Evolutionary conservation across 2,113 vertebrate genomes (phyloP).

Genomic region (Cariama cristata): DNA sequence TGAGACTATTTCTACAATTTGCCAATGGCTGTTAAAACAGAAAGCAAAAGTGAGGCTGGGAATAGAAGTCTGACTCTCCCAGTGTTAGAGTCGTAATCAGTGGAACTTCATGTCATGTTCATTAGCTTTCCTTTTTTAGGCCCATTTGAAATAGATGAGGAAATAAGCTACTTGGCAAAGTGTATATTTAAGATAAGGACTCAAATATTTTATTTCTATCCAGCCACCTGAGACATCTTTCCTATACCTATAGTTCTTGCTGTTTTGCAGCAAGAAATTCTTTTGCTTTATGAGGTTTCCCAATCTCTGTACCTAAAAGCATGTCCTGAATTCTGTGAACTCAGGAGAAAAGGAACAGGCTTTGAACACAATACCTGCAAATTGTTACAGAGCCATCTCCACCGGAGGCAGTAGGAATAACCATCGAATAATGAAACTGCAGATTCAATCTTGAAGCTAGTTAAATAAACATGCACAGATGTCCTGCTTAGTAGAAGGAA

Average conservation of each 20-base stretch:
- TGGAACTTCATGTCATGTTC: background rate
- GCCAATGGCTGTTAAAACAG: background rate
- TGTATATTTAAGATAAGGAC: background rate
- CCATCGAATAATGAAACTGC: background rate
- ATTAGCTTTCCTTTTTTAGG: background rate
- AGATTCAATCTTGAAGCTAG: background rate
- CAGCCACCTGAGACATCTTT: background rate
- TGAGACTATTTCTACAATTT: background rate
- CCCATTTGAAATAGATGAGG: background rate
- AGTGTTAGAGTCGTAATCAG: background rate
- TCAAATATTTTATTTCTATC: background rate
- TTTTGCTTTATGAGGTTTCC: background rate
- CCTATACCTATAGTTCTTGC: background rate
- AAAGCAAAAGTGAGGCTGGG: background rate
- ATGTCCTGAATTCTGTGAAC: background rate
- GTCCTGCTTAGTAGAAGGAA: background rate
- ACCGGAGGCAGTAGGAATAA: background rate
- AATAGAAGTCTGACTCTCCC: background rate
- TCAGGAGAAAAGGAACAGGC: background rate
- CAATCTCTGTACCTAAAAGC: background rate
- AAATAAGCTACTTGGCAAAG: background rate
- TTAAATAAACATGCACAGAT: conserved; percentile 36
- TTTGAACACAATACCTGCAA: background rate
- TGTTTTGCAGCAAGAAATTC: background rate
- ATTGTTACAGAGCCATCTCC: background rate